Evolutionary conservation across 2,797 vertebrate genomes (phyloP), one percentile per base, ranked within the genome.

Genomic region (Karalla daura): DNA sequence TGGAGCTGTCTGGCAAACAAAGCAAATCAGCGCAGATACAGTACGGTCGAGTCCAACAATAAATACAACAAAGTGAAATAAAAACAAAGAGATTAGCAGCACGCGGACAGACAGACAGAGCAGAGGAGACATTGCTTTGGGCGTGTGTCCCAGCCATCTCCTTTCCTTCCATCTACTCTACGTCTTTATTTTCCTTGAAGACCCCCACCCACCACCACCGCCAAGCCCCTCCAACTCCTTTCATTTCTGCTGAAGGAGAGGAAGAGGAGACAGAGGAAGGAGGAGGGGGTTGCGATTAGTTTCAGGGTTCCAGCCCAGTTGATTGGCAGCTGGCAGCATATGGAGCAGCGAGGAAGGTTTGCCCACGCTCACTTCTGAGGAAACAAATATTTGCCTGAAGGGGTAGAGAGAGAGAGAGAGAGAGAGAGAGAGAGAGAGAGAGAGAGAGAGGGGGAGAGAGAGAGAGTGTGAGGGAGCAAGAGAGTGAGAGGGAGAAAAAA

Each of bases 301-400:
- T 90, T 90, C 79, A 88, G 93, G 87, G 94, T 92, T 92, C 88
- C 83, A 86, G 88, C 91, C 86, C 76, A 45, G 78, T 92, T 96
- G 95, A 97, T 95, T 97, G 96, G 96, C 95, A 96, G 94, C 93
- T 94, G 91, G 95, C 95, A 96, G 94, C 96, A 95, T 94, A 95
- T 94, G 94, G 95, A 95, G 95, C 94, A 70, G 84, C 91, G 94
- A 90, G 92, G 91, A 92, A 94, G 95, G 94, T 94, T 96, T 96
- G 95, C 94, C 92, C 94, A 95, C 93, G 94, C 95, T 96, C 95
- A 96, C 93, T 96, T 96, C 94, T 95, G 95, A 96, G 94, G 94
- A 96, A 94, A 95, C 95, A 96, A 95, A 96, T 95, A 96, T 96
- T 96, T 96, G 94, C 95, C 94, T 95, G 93, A 95, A 95, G 95